Conservation (phyloP, 2,113 vertebrate genomes). For the Trematomus loennbergii region DNA sequence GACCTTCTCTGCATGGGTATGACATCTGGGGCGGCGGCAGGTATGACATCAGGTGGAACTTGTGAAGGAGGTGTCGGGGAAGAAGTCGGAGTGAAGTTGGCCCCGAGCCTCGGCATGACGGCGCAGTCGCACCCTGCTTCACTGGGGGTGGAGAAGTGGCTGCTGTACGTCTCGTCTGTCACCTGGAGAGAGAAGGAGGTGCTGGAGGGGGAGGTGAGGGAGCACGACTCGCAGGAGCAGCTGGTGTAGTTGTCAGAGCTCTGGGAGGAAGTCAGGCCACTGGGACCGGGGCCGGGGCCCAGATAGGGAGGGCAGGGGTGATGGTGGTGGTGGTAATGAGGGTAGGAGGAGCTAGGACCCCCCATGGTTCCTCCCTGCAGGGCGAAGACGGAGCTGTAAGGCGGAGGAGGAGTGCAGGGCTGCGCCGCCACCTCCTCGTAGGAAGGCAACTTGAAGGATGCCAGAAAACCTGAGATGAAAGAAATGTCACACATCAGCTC, state of each 20-base stretch:
- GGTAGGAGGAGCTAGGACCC: slow-evolving; percentile 64
- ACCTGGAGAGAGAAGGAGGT: slow-evolving; percentile 87
- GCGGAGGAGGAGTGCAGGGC: slow-evolving; percentile 92
- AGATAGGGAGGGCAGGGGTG: slow-evolving; percentile 73
- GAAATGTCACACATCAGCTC: background rate
- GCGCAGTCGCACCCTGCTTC: slow-evolving; percentile 60
- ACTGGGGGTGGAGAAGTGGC: slow-evolving; percentile 82
- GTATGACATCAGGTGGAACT: slow-evolving; percentile 61
- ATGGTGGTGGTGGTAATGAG: slow-evolving; percentile 67
- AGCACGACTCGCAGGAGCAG: slow-evolving; percentile 91
- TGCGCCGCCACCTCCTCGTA: slow-evolving; percentile 94
- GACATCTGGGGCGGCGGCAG: slow-evolving; percentile 54
- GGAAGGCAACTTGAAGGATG: slow-evolving; percentile 93
- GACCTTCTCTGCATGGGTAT: slow-evolving; percentile 49
- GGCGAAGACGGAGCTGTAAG: slow-evolving; percentile 88
- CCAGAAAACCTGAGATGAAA: slow-evolving; percentile 87
- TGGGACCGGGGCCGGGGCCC: slow-evolving; percentile 67
- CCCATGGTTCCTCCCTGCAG: slow-evolving; percentile 77
- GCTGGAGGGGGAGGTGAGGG: slow-evolving; percentile 88
- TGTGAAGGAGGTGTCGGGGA: slow-evolving; percentile 30
- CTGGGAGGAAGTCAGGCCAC: slow-evolving; percentile 83
- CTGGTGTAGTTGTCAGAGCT: slow-evolving; percentile 90
- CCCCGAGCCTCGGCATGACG: slow-evolving; percentile 18
- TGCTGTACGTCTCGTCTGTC: slow-evolving; percentile 87
- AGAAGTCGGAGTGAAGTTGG: slow-evolving; percentile 9